Evolutionary conservation across 1,140 invertebrate species (phyloP).

Genomic region (Druon quercuslanigerum): DNA sequence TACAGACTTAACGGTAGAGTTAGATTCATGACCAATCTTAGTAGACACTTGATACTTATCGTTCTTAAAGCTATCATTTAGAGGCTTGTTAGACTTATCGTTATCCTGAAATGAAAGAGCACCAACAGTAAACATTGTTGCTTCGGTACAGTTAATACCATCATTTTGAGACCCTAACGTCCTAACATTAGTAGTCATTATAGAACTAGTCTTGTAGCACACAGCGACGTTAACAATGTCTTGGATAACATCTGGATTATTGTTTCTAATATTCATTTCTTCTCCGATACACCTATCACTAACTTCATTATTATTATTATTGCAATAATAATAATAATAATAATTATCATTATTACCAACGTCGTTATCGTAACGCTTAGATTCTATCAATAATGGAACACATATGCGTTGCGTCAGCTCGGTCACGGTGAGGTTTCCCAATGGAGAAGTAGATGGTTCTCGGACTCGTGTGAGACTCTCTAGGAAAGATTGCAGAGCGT

Average conservation of each 20-base stretch:
- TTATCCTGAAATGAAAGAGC: conserved; percentile 77
- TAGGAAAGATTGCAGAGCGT: conserved; percentile 67
- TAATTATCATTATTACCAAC: conserved; percentile 42
- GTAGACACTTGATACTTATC: conserved; percentile 62
- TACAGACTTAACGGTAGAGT: conserved; percentile 68
- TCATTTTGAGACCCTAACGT: conserved; percentile 72
- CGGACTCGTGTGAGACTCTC: conserved; percentile 61
- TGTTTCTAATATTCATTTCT: conserved; percentile 58
- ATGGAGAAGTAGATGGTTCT: conserved; percentile 61
- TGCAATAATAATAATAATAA: conserved; percentile 46
- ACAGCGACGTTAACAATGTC: conserved; percentile 67
- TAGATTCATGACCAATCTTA: conserved; percentile 65
- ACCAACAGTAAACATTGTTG: conserved; percentile 77
- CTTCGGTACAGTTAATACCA: conserved; percentile 75
- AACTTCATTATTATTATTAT: conserved; percentile 35
- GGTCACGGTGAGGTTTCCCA: conserved; percentile 67
- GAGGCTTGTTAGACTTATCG: conserved; percentile 74
- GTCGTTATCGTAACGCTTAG: conserved; percentile 64
- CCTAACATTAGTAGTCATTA: conserved; percentile 70
- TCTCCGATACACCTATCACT: conserved; percentile 52
- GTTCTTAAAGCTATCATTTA: conserved; percentile 72
- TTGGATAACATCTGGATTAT: conserved; percentile 63
- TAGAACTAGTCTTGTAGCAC: conserved; percentile 71
- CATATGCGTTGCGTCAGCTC: conserved; percentile 75
- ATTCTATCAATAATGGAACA: conserved; percentile 74